A percentile compares a stretch with the other conserved stretches of the same genome.
These are phyloP conservation scores for Urocitellus parryii DNA, from an alignment of 2,113 vertebrate genomes.

Conservation along the genomic window DNA sequence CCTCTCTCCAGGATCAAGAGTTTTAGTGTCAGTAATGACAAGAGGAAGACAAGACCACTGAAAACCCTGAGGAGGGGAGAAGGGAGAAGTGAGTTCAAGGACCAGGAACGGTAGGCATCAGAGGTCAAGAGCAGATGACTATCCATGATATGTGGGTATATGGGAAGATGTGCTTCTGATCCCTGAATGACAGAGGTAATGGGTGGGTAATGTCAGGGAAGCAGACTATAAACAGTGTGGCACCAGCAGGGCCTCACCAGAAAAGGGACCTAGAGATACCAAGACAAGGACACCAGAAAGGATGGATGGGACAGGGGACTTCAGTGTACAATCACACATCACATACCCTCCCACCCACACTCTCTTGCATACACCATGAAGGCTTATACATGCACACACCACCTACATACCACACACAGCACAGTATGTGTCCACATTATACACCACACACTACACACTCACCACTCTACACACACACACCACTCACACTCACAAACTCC, in stretches of 20 bases:
- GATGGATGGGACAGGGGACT: background rate
- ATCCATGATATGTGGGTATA: fast-evolving
- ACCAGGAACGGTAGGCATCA: fast-evolving
- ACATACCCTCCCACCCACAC: too few species aligned
- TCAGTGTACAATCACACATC: background rate
- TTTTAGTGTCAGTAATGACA: background rate
- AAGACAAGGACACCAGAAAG: background rate
- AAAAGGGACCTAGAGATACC: background rate
- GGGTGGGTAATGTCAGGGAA: background rate
- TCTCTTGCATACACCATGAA: background rate
- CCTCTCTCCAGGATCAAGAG: background rate
- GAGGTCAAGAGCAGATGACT: background rate
- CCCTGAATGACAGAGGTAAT: too few species aligned
- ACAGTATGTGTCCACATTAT: background rate
- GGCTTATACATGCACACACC: background rate
- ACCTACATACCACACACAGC: background rate
- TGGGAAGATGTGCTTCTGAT: background rate
- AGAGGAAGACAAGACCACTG: background rate
- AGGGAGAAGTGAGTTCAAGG: background rate
- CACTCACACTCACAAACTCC: background rate
- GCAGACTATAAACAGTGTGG: background rate
- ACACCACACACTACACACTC: background rate
- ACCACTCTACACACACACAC: background rate
- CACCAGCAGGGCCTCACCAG: background rate
- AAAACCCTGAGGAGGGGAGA: background rate